Percentiles rank a stretch among this genome's conserved stretches.
phyloP scores from a whole-genome alignment of 1,140 invertebrate species.

The Drosophila navojoa region DNA sequence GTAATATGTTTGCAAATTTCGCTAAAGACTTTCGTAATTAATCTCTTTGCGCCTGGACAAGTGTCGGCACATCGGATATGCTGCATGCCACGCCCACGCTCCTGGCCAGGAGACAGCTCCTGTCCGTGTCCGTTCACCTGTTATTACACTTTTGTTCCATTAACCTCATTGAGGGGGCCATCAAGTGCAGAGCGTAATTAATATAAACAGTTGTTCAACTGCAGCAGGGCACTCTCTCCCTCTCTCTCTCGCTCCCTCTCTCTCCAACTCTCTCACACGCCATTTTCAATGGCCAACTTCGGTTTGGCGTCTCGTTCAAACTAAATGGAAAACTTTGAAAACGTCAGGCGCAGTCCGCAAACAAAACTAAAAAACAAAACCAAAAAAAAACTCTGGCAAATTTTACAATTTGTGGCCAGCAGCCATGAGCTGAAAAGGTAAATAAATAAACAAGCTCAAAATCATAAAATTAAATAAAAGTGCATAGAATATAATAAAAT shows the following conservation, averaged over 20 bases:
- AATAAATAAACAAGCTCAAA: constrained; percentile 30
- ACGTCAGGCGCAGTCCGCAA: constrained; percentile 15
- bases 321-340: constrained; percentile 31
- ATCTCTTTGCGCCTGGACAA: constrained; percentile 25
- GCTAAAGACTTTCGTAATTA: constrained; percentile 45
- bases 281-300: neutral
- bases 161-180: constrained; percentile 23
- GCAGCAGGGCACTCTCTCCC: neutral
- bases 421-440: constrained; percentile 7
- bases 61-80: constrained; percentile 21
- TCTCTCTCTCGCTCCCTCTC: no score
- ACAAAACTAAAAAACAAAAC: neutral
- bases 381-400: neutral
- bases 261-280: neutral
- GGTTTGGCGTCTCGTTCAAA: no score
- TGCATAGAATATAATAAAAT: constrained; percentile 22
- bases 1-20: constrained; percentile 26
- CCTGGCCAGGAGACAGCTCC: neutral
- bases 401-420: constrained; percentile 26
- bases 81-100: neutral
- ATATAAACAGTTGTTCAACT: constrained; percentile 24
- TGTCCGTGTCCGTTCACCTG: neutral
- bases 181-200: constrained; percentile 29
- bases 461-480: constrained; percentile 28
- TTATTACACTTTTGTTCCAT: constrained; percentile 10